Evolutionary conservation across 2,797 vertebrate species (phyloP).

Genomic region (Danio kyathit): DNA sequence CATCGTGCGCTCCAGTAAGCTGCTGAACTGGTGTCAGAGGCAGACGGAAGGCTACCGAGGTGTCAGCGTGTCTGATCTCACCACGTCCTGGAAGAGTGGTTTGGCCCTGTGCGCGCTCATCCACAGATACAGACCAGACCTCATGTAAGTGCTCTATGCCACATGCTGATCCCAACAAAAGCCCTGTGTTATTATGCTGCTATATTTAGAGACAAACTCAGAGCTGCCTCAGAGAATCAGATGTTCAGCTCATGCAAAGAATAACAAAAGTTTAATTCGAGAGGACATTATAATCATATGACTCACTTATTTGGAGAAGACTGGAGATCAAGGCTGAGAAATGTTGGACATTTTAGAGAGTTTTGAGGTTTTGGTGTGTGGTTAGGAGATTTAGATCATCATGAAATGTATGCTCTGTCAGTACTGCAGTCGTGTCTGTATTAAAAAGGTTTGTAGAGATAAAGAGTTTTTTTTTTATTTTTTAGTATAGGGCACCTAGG

Average conservation of each 20-base stretch:
- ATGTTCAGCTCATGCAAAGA: constrained; percentile 4
- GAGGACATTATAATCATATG: not conserved
- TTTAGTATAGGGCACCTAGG: too few relatives aligned
- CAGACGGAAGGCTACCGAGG: constrained; percentile 94
- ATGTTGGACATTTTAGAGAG: not conserved
- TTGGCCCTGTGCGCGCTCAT: constrained; percentile 96
- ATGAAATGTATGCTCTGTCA: not conserved
- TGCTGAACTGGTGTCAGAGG: constrained; percentile 97
- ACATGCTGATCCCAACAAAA: constrained; percentile 19
- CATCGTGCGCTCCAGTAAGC: constrained; percentile 93
- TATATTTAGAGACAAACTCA: constrained; percentile 27
- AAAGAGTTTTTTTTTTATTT: too few relatives aligned
- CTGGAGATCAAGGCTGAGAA: not conserved
- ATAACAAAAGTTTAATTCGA: constrained; percentile 14
- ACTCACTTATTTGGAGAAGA: not conserved
- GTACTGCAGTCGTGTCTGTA: not conserved
- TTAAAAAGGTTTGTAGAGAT: not conserved
- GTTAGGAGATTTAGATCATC: not conserved
- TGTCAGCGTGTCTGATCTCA: constrained; percentile 92
- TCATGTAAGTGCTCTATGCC: constrained; percentile 87
- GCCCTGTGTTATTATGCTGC: constrained; percentile 33
- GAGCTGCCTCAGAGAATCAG: not conserved
- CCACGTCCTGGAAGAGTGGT: constrained; percentile 97
- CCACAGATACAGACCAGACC: constrained; percentile 94
- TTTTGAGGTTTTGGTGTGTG: not conserved